Percentiles rank a stretch among this genome's conserved stretches.
Conservation (phyloP, 2,797 vertebrate genomes). For the Parambassis ranga region DNA sequence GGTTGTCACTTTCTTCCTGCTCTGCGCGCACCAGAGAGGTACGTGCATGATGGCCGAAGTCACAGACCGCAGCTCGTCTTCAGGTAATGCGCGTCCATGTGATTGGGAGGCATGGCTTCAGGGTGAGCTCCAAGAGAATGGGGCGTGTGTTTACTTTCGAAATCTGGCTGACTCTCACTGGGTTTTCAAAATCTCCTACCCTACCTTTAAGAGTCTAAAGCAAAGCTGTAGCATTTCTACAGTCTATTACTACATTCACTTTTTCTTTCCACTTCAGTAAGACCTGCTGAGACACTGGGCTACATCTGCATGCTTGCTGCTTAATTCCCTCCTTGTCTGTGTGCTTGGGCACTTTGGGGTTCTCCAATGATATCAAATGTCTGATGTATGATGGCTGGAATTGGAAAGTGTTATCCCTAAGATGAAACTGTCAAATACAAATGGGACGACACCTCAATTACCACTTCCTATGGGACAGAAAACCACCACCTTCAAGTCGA, state of each 20-base stretch:
- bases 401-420: conserved; percentile 58
- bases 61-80: too few relatives aligned
- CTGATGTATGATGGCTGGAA: conserved; percentile 48
- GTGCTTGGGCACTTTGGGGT: neutral
- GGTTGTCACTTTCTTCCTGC: too few relatives aligned
- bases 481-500: conserved; percentile 44
- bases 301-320: conserved; percentile 10
- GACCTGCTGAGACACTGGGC: neutral
- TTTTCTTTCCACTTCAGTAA: conserved; percentile 13
- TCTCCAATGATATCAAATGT: conserved; percentile 46
- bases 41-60: too few relatives aligned
- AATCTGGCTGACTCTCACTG: too few relatives aligned
- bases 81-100: too few relatives aligned
- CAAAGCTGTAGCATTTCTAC: neutral
- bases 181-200: too few relatives aligned
- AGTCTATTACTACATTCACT: neutral
- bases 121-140: too few relatives aligned
- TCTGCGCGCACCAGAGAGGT: too few relatives aligned
- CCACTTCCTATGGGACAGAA: conserved; percentile 48
- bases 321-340: neutral
- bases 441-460: conserved; percentile 58
- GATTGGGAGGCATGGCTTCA: too few relatives aligned
- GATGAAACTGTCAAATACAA: conserved; percentile 59
- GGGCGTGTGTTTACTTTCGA: too few relatives aligned
- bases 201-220: too few relatives aligned